These are phyloP conservation scores for Chelmon rostratus DNA, from an alignment of 2,797 vertebrate genomes.

Conservation along the genomic window DNA sequence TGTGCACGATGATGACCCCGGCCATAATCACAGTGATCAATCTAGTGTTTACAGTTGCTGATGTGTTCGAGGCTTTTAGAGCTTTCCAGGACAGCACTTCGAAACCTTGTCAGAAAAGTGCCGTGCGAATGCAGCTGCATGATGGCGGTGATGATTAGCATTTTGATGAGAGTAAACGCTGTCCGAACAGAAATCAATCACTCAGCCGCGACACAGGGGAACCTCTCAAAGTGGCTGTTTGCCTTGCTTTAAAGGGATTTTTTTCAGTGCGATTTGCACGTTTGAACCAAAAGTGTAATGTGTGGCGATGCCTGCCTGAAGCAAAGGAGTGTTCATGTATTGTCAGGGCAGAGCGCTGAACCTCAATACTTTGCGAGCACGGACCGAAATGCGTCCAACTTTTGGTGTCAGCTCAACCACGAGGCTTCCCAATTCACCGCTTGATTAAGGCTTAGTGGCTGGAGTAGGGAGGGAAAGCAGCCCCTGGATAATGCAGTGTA, in stretches of 20 bases:
- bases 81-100: conserved; percentile 47
- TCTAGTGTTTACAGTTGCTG: conserved; percentile 16
- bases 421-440: too few relatives aligned
- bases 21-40: conserved; percentile 29
- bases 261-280: conserved; percentile 6
- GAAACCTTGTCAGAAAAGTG: conserved; percentile 22
- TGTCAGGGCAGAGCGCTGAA: too few relatives aligned
- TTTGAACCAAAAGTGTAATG: not conserved
- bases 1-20: not conserved
- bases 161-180: conserved; percentile 29
- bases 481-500: too few relatives aligned
- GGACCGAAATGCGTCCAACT: too few relatives aligned
- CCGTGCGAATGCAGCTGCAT: conserved; percentile 1
- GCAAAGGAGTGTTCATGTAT: too few relatives aligned
- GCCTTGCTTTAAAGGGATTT: not conserved
- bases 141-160: conserved; percentile 20
- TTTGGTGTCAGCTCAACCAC: too few relatives aligned
- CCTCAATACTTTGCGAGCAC: too few relatives aligned
- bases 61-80: conserved; percentile 48
- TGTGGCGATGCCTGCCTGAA: too few relatives aligned
- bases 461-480: not conserved
- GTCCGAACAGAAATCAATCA: conserved; percentile 4
- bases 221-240: not conserved
- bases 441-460: too few relatives aligned
- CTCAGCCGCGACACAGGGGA: not conserved